Evolutionary conservation across 2,888 invertebrate species (phyloP).

Genomic region (Lasius fuliginosus): DNA sequence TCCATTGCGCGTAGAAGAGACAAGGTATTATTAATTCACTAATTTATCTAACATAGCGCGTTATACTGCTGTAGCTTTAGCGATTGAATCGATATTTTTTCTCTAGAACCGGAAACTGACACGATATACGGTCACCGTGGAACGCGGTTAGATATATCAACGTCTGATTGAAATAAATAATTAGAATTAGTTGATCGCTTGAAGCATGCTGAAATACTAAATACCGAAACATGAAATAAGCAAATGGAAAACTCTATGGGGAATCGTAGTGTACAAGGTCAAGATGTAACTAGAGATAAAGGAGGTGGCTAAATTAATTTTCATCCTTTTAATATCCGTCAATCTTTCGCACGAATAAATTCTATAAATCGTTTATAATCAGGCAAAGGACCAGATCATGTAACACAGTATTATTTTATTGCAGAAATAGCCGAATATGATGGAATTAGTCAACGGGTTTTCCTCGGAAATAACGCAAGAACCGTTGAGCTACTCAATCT

Average conservation of each 20-base stretch:
- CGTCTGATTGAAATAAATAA: conserved; percentile 17
- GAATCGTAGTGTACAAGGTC: background rate
- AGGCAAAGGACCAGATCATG: background rate
- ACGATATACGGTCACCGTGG: background rate
- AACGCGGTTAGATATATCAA: conserved; percentile 1
- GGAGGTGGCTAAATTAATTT: background rate
- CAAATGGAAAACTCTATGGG: background rate
- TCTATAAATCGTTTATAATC: background rate
- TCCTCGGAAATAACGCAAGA: conserved; percentile 9
- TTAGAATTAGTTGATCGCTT: background rate
- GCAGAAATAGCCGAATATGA: background rate
- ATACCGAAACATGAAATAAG: background rate
- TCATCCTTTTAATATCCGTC: background rate
- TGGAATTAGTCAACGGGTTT: conserved; percentile 5
- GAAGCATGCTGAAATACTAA: background rate
- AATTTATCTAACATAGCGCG: conserved; percentile 35
- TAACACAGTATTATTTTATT: background rate
- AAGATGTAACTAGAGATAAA: background rate
- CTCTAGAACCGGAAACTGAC: conserved; percentile 27
- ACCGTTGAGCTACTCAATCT: background rate
- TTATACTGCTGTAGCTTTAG: conserved; percentile 1
- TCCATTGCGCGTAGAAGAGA: background rate
- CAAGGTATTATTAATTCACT: conserved; percentile 42
- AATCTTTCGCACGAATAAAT: background rate
- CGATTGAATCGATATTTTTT: conserved; percentile 33